Evolutionary conservation across 2,888 invertebrate genomes (phyloP).

Genomic region (Scaeva pyrastri): DNA sequence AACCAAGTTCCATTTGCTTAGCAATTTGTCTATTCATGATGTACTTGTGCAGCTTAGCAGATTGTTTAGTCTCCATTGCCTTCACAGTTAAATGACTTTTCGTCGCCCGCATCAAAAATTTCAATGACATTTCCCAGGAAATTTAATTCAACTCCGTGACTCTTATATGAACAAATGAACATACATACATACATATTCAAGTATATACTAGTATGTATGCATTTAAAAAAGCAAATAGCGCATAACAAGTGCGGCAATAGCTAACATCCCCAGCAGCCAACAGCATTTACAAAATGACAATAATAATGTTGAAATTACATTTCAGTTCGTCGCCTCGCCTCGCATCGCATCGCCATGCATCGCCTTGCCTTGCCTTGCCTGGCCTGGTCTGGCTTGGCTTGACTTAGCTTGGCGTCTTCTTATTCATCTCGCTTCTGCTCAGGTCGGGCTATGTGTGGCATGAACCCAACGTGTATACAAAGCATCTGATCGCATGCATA

Average conservation of each 20-base stretch:
- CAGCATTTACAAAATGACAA: slow-evolving; percentile 48
- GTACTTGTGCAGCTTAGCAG: neutral
- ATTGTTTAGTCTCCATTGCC: slow-evolving; percentile 35
- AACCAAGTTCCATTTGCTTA: neutral
- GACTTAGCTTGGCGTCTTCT: slow-evolving; percentile 6
- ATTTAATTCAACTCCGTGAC: slow-evolving; percentile 51
- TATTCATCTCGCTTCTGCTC: slow-evolving; percentile 2
- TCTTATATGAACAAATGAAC: no score
- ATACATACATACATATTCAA: no score
- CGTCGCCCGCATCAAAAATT: slow-evolving; percentile 46
- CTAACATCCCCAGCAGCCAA: slow-evolving; percentile 22
- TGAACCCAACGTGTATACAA: slow-evolving; percentile 41
- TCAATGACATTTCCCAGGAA: slow-evolving; percentile 50
- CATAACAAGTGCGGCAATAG: neutral
- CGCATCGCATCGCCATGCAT: neutral
- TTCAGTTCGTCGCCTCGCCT: slow-evolving; percentile 46
- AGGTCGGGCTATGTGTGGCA: slow-evolving; percentile 15
- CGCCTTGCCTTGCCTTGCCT: neutral
- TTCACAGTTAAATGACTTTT: slow-evolving; percentile 36
- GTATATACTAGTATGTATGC: neutral
- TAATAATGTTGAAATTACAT: slow-evolving; percentile 62
- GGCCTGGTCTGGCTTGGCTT: neutral
- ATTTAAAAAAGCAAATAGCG: slow-evolving; percentile 16
- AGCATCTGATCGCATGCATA: slow-evolving; percentile 49
- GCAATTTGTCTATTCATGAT: slow-evolving; percentile 11